Evolutionary conservation across 2,113 vertebrate genomes (phyloP).

Genomic region (sheep (Ovis aries)): DNA sequence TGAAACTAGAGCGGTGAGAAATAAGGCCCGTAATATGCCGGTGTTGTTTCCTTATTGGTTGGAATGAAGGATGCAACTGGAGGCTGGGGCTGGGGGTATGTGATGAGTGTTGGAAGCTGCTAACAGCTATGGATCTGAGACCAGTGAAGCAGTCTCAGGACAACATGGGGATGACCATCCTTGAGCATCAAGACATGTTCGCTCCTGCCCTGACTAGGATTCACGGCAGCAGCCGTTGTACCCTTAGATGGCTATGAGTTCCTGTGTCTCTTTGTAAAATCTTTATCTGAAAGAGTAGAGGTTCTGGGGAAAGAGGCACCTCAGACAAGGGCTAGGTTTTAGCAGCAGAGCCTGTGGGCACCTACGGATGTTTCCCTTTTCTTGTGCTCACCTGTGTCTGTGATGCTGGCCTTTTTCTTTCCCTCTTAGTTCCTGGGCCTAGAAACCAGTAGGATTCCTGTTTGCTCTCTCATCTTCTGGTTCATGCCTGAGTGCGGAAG

Average conservation of each 20-base stretch:
- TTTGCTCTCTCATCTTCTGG: slow-evolving; percentile 6
- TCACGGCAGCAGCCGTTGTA: neutral
- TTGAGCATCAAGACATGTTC: neutral
- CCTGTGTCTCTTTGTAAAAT: neutral
- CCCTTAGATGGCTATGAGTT: neutral
- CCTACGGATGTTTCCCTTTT: neutral
- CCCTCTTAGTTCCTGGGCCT: neutral
- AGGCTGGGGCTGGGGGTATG: neutral
- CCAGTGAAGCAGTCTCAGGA: neutral
- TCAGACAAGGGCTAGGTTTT: neutral
- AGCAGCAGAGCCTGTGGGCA: neutral
- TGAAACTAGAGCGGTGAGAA: slow-evolving; percentile 16
- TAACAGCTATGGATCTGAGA: neutral
- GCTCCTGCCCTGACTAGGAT: neutral
- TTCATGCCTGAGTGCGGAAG: neutral
- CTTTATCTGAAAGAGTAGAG: slow-evolving; percentile 3
- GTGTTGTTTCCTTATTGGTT: neutral
- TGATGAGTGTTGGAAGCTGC: neutral
- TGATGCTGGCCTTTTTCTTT: neutral
- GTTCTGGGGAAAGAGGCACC: neutral
- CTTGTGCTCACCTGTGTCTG: neutral
- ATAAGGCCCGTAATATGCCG: neutral
- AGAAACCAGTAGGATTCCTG: neutral
- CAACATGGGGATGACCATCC: neutral
- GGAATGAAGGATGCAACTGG: neutral